phyloP scores from a whole-genome alignment of 2,888 invertebrate species.

The Notodonta ziczac region DNA sequence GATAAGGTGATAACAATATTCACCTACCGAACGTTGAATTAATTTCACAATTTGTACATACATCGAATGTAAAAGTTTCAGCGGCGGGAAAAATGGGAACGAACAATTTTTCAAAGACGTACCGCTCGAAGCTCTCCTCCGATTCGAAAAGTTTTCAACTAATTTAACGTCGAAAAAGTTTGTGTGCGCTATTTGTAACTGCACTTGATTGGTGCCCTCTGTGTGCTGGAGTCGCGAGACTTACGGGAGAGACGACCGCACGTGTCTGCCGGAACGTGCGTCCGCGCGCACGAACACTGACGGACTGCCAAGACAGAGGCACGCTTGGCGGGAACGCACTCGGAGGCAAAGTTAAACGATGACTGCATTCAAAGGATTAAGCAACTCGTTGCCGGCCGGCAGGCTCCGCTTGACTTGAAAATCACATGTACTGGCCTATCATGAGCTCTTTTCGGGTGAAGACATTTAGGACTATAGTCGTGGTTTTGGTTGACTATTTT shows the following conservation, averaged over 20 bases:
- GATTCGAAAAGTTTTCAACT: constrained; percentile 54
- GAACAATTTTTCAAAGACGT: constrained; percentile 29
- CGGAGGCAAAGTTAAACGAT: constrained; percentile 1
- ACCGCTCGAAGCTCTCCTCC: constrained; percentile 33
- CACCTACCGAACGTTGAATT: constrained; percentile 37
- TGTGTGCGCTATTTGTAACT: constrained; percentile 25
- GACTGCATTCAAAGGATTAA: constrained; percentile 2
- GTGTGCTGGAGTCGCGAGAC: constrained; percentile 69
- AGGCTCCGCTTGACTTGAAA: neutral
- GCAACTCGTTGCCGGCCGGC: neutral
- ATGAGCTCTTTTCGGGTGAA: neutral
- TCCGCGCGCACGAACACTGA: constrained; percentile 58
- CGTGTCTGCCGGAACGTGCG: constrained; percentile 56
- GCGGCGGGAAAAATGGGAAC: constrained; percentile 19
- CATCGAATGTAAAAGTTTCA: constrained; percentile 26
- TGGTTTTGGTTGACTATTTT: too few relatives aligned
- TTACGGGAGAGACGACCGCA: constrained; percentile 61
- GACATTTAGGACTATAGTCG: neutral
- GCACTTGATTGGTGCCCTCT: constrained; percentile 41
- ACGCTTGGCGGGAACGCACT: constrained; percentile 1
- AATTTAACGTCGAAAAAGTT: constrained; percentile 48
- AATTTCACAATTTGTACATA: constrained; percentile 34
- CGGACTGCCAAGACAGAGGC: constrained; percentile 42
- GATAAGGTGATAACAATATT: constrained; percentile 56
- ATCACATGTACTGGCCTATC: neutral